Evolutionary conservation across 2,888 invertebrate genomes (phyloP).

Genomic region (Gonocerus acuteangulatus): DNA sequence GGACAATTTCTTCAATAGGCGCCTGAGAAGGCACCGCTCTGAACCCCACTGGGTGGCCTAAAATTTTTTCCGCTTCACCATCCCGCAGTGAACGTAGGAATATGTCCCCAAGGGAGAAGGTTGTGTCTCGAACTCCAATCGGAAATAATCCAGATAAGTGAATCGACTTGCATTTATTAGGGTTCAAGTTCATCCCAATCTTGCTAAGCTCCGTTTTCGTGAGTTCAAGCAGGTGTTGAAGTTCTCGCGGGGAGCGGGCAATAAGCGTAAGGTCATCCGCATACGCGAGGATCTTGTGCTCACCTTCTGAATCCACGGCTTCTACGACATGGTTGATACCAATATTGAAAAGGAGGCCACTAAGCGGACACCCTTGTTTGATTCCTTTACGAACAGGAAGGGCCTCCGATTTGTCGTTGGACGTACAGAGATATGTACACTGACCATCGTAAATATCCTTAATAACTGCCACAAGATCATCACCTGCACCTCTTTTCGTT

Average conservation of each 20-base stretch:
- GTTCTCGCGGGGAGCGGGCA: neutral
- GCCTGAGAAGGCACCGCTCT: neutral
- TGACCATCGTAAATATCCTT: no score
- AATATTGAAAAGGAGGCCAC: no score
- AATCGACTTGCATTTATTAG: neutral
- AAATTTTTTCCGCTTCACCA: neutral
- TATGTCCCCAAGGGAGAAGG: neutral
- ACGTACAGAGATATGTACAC: no score
- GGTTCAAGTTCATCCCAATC: neutral
- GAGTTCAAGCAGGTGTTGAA: neutral
- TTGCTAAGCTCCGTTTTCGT: neutral
- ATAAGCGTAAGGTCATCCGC: conserved; percentile 19
- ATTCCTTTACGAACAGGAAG: no score
- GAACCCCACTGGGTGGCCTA: neutral
- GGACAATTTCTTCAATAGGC: neutral
- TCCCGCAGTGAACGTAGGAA: neutral
- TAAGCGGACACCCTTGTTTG: no score
- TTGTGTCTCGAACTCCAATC: neutral
- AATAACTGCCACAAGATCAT: no score
- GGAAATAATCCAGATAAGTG: neutral
- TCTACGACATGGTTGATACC: no score
- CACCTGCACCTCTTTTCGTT: no score
- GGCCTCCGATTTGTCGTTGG: no score
- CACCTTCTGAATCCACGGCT: no score
- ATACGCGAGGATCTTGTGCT: conserved; percentile 1